Evolutionary conservation across 2,888 invertebrate species (phyloP), one percentile per base, ranked within the genome.

Genomic region (Chalcis sispes): DNA sequence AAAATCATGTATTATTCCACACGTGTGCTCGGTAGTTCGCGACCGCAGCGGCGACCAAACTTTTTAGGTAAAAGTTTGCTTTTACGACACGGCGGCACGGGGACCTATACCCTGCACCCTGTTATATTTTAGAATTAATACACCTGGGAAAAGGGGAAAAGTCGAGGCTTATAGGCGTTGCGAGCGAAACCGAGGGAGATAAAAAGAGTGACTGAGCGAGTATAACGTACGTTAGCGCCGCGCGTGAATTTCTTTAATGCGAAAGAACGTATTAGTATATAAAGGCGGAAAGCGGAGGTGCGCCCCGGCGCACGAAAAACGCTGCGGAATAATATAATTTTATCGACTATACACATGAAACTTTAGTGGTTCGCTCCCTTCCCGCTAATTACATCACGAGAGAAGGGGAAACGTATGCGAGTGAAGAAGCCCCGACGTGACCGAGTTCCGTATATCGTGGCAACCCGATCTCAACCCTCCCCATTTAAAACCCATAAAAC

Each of bases 361-460:
- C 32, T 48, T 50, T 29, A 56, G 27, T 18, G 20, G 20, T 15
- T 25, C 8, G 42, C n/a, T n/a, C n/a, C n/a, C n/a, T n/a, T n/a
- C n/a, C 7, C 23, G 69, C 29, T 77, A 75, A 67, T 67, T 67
- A 56, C 67, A 29, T 54, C 67, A 23, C 36, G 29, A 32, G 50
- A 2, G 8, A 18, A 10, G 23, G 78, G 77, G n/a, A n/a, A n/a
- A n/a, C n/a, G 13, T n/a, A 15, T 23, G 54, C 32, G 25, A 4
- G 48, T 15, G 81, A 78, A 77, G 78, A 77, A 73, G 67, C 70
- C 75, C 50, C 82, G 79, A 79, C 81, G 80, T 83, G 84, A 85
- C 84, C 84, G 82, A 85, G 80, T 83, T 85, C 82, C 81, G 74
- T 84, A n/a, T n/a, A 85, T 83, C 82, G 72, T 77, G 52, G 77